These are phyloP conservation scores for Drosophila imparisetae DNA, from an alignment of 2,888 invertebrate species.

Conservation along the genomic window DNA sequence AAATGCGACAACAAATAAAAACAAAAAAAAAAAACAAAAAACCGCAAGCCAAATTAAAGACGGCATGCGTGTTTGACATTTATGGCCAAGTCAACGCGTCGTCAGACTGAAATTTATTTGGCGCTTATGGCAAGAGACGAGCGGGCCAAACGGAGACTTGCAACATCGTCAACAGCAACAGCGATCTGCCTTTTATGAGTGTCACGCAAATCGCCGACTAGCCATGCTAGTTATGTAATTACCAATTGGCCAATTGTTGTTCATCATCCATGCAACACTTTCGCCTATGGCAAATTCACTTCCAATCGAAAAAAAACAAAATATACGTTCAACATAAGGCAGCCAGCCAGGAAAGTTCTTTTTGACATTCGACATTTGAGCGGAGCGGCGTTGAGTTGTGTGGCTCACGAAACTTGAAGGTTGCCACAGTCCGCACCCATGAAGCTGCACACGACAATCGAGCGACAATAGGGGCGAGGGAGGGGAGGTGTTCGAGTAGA, in stretches of 20 bases:
- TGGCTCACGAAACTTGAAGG: slow-evolving; percentile 65
- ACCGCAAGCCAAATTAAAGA: slow-evolving; percentile 38
- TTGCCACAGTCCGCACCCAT: slow-evolving; percentile 58
- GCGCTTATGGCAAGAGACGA: slow-evolving; percentile 8
- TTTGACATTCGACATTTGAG: slow-evolving; percentile 69
- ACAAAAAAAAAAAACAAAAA: slow-evolving; percentile 1
- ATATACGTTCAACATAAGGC: too few relatives aligned
- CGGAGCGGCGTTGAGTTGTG: slow-evolving; percentile 9
- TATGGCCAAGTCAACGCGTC: slow-evolving; percentile 54
- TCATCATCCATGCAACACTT: slow-evolving; percentile 14
- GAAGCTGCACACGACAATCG: slow-evolving; percentile 67
- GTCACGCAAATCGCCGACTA: slow-evolving; percentile 18
- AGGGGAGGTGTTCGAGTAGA: slow-evolving; percentile 1
- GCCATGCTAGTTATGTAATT: slow-evolving; percentile 27
- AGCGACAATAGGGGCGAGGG: slow-evolving; percentile 14
- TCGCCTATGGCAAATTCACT: slow-evolving; percentile 4
- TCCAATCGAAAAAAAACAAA: background rate
- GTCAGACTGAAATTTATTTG: slow-evolving; percentile 40
- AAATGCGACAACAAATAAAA: background rate
- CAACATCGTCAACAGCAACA: slow-evolving; percentile 22
- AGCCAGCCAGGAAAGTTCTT: slow-evolving; percentile 66
- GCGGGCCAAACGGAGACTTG: slow-evolving; percentile 19
- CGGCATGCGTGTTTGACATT: slow-evolving; percentile 48
- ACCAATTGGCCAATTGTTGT: slow-evolving; percentile 5
- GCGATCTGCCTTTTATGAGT: slow-evolving; percentile 30